Evolutionary conservation across 2,113 vertebrate species (phyloP), one percentile per base, ranked within the genome.

Genomic region (Lanius collurio): DNA sequence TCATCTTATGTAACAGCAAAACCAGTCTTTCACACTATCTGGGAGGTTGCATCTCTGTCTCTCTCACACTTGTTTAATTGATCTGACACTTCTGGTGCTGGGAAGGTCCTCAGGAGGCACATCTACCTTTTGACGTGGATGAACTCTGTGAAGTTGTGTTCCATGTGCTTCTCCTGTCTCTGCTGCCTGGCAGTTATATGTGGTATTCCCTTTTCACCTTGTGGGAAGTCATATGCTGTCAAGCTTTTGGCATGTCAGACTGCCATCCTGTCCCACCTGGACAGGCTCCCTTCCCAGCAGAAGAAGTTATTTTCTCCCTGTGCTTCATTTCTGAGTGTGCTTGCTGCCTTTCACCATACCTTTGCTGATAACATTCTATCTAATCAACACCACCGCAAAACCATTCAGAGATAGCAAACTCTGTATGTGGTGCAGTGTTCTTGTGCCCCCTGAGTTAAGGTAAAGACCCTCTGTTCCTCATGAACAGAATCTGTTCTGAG

Each of bases 221-320:
- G 15, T 33, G 26, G 52, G 47, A 67, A n/a, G 10, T 33, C n/a
- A 2, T 18, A 11, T 0, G 0, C 15, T 24, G 15, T 65, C 23
- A 56, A 35, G 73, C 64, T 79, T 22, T 15, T 92, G n/a, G 9
- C 50, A 35, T 80, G 55, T 84, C 27, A 11, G 18, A 5, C 42
- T 4, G 1, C 35, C 2, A 8, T 49, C 41, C 24, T 69, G 11
- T 60, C 63, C 49, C 26, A 27, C 27, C n/a, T 42, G 37, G 39
- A 5, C 65, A 87, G 35, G 27, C 33, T 83, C 13, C 22, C 28
- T 73, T 92, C 41, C 17, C 46, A 62, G 16, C 11, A 70, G 68
- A 63, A 74, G 31, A 35, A 59, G 37, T 50, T 73, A 27, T 79
- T 62, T 87, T 86, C 55, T 92, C 28, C 37, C 57, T 5, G 1